A percentile compares a stretch with the other conserved stretches of the same genome.
phyloP scores from a whole-genome alignment of 2,113 vertebrate species.

The Tichodroma muraria region DNA sequence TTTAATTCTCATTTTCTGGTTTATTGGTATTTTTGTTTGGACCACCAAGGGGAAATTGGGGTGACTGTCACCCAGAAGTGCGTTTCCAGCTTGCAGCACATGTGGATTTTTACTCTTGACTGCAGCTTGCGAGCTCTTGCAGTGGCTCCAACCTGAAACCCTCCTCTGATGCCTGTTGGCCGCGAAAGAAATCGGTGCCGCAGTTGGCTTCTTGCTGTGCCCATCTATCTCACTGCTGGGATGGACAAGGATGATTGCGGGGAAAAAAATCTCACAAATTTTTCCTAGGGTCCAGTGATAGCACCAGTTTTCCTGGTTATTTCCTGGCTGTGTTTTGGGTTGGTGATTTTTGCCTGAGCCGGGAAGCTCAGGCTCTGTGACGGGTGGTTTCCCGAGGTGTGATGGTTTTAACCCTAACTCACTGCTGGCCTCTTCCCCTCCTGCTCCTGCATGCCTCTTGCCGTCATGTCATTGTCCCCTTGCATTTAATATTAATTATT shows the following conservation, averaged over 20 bases:
- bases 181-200: neutral
- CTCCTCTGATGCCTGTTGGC: neutral
- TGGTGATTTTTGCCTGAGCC: neutral
- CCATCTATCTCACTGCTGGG: neutral
- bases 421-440: neutral
- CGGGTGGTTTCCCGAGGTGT: rapidly evolving
- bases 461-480: neutral
- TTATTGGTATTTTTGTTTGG: neutral
- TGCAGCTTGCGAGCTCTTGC: neutral
- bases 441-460: neutral
- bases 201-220: neutral
- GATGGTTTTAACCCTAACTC: neutral
- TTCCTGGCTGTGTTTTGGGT: rapidly evolving
- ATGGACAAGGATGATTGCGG: neutral
- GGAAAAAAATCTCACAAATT: neutral
- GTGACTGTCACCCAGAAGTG: neutral
- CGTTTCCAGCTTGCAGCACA: neutral
- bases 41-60: neutral
- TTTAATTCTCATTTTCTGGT: neutral
- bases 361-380: rapidly evolving
- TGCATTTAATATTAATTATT: neutral
- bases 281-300: neutral
- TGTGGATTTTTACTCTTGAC: neutral
- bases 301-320: neutral
- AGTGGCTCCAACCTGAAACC: neutral